Evolutionary conservation across 2,113 vertebrate genomes (phyloP).

Genomic region (Trachemys scripta): DNA sequence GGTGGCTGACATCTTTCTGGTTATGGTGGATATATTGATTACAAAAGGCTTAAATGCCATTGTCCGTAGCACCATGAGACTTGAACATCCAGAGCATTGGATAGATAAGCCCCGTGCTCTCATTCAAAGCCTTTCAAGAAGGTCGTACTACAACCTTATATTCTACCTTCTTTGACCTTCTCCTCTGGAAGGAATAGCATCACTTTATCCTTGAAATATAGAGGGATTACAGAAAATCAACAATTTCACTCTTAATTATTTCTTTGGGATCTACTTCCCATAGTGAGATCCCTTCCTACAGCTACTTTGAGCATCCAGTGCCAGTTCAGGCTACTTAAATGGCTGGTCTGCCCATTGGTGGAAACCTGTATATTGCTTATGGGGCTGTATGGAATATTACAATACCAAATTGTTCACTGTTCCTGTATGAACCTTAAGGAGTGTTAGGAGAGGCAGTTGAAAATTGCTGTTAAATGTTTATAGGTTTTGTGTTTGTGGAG

Average conservation of each 20-base stretch:
- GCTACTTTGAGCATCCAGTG: constrained; percentile 16
- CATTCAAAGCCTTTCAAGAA: background rate
- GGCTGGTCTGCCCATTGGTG: background rate
- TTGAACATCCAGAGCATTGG: background rate
- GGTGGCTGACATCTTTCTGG: fast-evolving
- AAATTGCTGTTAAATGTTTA: background rate
- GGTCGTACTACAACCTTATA: background rate
- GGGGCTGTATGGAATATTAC: background rate
- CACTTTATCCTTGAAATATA: background rate
- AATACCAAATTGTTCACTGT: background rate
- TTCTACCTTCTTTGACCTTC: background rate
- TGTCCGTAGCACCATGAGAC: fast-evolving
- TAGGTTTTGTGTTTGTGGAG: background rate
- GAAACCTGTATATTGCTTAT: background rate
- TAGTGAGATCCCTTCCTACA: constrained; percentile 2
- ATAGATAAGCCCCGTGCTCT: background rate
- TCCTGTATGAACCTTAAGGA: background rate
- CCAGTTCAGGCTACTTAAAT: constrained; percentile 19
- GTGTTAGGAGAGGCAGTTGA: background rate
- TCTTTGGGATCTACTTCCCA: background rate
- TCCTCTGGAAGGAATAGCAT: background rate
- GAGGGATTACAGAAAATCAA: background rate
- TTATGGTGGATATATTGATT: background rate
- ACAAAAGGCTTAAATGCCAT: background rate
- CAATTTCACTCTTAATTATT: background rate